phyloP scores from a whole-genome alignment of 2,113 vertebrate species.

The human (Homo sapiens) region GRCh38 chr13:67413501-67414000 shows the following conservation, averaged over 20 bases:
- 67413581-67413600: conserved; percentile 2
- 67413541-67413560: neutral
- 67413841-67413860: neutral
- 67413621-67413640: neutral
- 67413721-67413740: neutral
- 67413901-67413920: neutral
- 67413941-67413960: neutral
- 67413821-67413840: neutral
- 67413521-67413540: neutral
- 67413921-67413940: neutral
- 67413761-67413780: neutral
- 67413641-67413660: neutral
- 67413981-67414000: neutral
- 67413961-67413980: too few relatives aligned
- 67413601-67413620: neutral
- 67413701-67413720: neutral
- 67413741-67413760: neutral
- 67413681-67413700: neutral
- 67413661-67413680: neutral
- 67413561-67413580: neutral
- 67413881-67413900: neutral
- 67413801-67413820: neutral
- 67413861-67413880: neutral
- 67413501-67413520: neutral
- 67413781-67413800: neutral